A percentile compares a stretch with the other conserved stretches of the same genome.
phyloP scores from a whole-genome alignment of 1,140 invertebrate species.

The Hyles euphorbiae region DNA sequence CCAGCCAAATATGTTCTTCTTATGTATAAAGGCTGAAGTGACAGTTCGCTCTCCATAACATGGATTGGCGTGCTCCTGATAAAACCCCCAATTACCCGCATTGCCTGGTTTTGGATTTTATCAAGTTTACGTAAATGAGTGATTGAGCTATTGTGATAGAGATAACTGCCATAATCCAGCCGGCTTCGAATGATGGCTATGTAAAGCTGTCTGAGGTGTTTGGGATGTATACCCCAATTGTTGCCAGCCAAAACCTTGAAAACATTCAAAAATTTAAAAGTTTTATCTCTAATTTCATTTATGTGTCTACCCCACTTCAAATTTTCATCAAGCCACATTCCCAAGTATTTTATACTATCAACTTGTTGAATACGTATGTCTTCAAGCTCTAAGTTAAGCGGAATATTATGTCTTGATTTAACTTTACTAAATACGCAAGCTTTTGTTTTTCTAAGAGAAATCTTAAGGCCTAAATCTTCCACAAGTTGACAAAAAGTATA shows the following conservation, averaged over 20 bases:
- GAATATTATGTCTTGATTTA: neutral
- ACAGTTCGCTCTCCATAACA: neutral
- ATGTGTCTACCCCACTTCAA: constrained; percentile 22
- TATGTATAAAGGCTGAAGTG: neutral
- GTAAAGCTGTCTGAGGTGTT: constrained; percentile 19
- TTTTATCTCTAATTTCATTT: constrained; percentile 7
- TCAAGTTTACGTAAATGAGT: neutral
- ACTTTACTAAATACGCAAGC: constrained; percentile 24
- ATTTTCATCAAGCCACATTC: constrained; percentile 22
- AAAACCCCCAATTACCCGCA: constrained; percentile 4
- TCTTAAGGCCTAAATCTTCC: constrained; percentile 9
- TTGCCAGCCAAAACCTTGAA: constrained; percentile 20
- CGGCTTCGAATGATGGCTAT: constrained; percentile 9
- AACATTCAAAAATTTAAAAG: constrained; percentile 19
- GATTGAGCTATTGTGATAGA: neutral
- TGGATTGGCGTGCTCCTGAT: neutral
- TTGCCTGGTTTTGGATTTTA: neutral
- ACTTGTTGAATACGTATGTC: constrained; percentile 10
- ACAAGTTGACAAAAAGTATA: constrained; percentile 11
- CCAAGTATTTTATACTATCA: constrained; percentile 19
- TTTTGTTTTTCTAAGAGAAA: constrained; percentile 24
- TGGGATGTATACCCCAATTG: constrained; percentile 24
- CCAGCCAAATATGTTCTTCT: neutral
- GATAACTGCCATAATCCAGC: neutral
- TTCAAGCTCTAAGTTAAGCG: constrained; percentile 11